Evolutionary conservation across 1,140 invertebrate genomes (phyloP), one percentile per base, ranked within the genome.

Genomic region (Schlechtendalia chinensis): DNA sequence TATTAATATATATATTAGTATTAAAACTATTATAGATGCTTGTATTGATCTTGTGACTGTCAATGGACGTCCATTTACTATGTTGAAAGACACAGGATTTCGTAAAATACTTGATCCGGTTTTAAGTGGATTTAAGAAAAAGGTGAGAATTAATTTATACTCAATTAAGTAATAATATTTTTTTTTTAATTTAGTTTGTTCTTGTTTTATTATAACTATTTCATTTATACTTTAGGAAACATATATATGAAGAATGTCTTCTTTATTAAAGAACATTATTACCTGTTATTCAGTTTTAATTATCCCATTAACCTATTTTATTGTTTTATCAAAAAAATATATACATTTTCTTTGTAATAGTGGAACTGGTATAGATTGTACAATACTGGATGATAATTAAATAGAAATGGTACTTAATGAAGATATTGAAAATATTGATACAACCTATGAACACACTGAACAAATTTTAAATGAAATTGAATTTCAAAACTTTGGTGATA

Each of bases 31-130:
- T 19, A 54, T 74, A 50, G 50, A 74, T 29, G 22, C 50, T n/a
- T 74, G 71, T 53, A 22, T 74, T 53, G 71, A 74, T 32, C 54
- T 74, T n/a, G 50, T 74, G 1, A 74, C 71, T 54, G 32, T 74
- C 8, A 74, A 74, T 53, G 50, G 71, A 74, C 47, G 71, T 19
- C 71, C 71, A 10, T 74, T 54, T 24, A 53, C 1, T 1, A 32
- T 74, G 50, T 53, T 74, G 24, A 16, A 74, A 6, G 47, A 74
- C 11, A 24, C 71, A 3, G 50, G 71, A 22, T 74, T 74, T 53
- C 24, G 54, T 8, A 74, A 53, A 27, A 50, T 74, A 50, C 24
- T 74, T 4, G 71, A 74, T 53, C n/a, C 71, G n/a, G 17, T 74
- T 29, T 54, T 53, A 22, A 74, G 27, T 54, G 29, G 50, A 74